Evolutionary conservation across 2,797 vertebrate species (phyloP), one percentile per base, ranked within the genome.

Genomic region (Smutsia gigantea): DNA sequence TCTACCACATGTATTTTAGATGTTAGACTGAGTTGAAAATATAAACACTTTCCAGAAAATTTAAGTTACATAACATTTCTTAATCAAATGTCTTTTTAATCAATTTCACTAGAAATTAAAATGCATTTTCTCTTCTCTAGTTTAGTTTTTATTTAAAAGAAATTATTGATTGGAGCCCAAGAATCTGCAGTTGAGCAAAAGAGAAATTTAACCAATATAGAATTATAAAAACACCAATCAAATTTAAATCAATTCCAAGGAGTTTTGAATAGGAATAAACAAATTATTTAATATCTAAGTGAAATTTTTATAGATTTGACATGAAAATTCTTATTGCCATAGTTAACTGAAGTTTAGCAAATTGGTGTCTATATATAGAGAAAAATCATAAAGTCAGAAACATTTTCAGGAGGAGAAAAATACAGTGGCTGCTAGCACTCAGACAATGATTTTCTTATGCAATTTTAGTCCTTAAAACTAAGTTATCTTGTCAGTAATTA

Each of bases 121-220:
- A 96, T 71, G 19, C 87, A 83, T 86, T 42, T 92, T 94, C 57
- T 96, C 64, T 93, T 87, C 25, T 90, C 42, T 83, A 69, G 66
- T 87, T 96, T 61, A 88, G 77, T 95, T 97, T 68, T 96, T 94
- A 97, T 93, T 97, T 94, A 96, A 82, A 96, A 95, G 55, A 81
- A 92, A 37, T 34, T 86, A 97, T 23, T 92, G 72, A 96, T 17
- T 86, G 46, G 97, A 93, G 74, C 7, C 25, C 21, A 42, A 90
- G 78, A 97, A 93, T 93, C 81, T 87, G 94, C 2, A 94, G 61
- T 59, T 94, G 68, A 94, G 37, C 42, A 87, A 95, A 92, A 94
- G 64, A 90, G 82, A 93, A 94, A 90, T 29, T 93, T 97, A 93
- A 95, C 57, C 72, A 97, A 90, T 66, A 93, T 1, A 64, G 37